These are phyloP conservation scores for Eleginops maclovinus DNA, from an alignment of 2,113 vertebrate genomes.

Conservation along the genomic window DNA sequence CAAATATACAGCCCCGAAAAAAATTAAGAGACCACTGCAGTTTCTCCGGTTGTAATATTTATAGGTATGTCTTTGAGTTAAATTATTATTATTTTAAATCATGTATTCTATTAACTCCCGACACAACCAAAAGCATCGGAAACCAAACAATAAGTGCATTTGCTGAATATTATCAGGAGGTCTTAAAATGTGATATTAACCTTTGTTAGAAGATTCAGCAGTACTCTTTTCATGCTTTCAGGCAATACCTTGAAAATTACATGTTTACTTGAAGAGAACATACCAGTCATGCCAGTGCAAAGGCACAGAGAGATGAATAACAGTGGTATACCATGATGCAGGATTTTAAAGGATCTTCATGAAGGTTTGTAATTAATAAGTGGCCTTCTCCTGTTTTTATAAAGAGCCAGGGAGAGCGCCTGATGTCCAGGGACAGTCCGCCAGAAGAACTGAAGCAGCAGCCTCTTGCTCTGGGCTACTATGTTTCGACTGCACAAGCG, in stretches of 20 bases:
- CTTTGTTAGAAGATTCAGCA: neutral
- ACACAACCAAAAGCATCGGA: neutral
- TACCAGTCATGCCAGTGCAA: neutral
- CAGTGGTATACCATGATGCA: neutral
- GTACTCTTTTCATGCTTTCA: neutral
- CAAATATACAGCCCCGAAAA: too few relatives aligned
- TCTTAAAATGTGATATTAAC: neutral
- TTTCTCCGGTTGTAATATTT: too few relatives aligned
- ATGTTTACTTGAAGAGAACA: neutral
- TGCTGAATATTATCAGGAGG: neutral
- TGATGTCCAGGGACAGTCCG: constrained; percentile 94
- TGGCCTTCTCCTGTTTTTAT: constrained; percentile 24
- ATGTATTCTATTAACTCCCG: too few relatives aligned
- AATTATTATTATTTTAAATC: too few relatives aligned
- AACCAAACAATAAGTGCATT: neutral
- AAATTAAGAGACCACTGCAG: too few relatives aligned
- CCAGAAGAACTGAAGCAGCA: constrained; percentile 98
- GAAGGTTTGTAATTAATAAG: constrained; percentile 21
- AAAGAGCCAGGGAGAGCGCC: constrained; percentile 94
- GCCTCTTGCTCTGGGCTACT: constrained; percentile 96
- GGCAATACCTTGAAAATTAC: neutral
- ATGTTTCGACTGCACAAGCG: constrained; percentile 96
- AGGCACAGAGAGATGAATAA: neutral
- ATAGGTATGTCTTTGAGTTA: too few relatives aligned
- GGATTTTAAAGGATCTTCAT: neutral